Evolutionary conservation across 2,888 invertebrate genomes (phyloP).

Genomic region (Drosophila anomelani): DNA sequence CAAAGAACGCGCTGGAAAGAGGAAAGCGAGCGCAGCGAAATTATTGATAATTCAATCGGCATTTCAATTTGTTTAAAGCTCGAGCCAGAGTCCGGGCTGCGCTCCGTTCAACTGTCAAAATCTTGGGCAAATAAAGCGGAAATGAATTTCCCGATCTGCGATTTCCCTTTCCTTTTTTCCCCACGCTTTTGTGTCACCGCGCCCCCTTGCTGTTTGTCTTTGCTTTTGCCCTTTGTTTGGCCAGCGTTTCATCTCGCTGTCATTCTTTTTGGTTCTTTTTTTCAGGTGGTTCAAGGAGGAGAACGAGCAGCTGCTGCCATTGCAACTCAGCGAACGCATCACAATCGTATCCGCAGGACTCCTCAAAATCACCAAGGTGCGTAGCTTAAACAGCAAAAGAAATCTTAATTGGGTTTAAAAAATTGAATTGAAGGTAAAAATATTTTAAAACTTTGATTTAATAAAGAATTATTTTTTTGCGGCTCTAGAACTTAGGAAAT

Average conservation of each 20-base stretch:
- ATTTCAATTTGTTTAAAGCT: constrained; percentile 61
- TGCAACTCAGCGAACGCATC: constrained; percentile 88
- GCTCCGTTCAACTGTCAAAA: constrained; percentile 44
- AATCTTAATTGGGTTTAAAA: background rate
- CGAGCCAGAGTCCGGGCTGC: background rate
- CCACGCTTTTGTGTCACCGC: background rate
- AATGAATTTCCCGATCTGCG: constrained; percentile 42
- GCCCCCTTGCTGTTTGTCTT: constrained; percentile 23
- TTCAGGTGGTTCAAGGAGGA: constrained; percentile 91
- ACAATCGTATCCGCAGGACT: constrained; percentile 88
- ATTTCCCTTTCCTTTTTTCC: constrained; percentile 12
- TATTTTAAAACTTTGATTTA: too few relatives aligned
- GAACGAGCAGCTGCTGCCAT: constrained; percentile 89
- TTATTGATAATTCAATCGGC: constrained; percentile 68
- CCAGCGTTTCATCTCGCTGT: constrained; percentile 26
- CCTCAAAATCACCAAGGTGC: constrained; percentile 88
- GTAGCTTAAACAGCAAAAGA: background rate
- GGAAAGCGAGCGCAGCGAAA: constrained; percentile 30
- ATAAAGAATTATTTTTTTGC: background rate
- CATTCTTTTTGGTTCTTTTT: constrained; percentile 15
- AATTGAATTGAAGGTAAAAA: background rate
- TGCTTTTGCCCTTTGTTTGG: constrained; percentile 40
- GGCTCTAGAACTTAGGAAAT: background rate
- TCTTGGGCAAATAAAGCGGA: constrained; percentile 47
- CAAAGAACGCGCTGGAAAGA: constrained; percentile 30